phyloP scores from a whole-genome alignment of 2,797 vertebrate species.

The Oceanodroma leucorhoa region DNA sequence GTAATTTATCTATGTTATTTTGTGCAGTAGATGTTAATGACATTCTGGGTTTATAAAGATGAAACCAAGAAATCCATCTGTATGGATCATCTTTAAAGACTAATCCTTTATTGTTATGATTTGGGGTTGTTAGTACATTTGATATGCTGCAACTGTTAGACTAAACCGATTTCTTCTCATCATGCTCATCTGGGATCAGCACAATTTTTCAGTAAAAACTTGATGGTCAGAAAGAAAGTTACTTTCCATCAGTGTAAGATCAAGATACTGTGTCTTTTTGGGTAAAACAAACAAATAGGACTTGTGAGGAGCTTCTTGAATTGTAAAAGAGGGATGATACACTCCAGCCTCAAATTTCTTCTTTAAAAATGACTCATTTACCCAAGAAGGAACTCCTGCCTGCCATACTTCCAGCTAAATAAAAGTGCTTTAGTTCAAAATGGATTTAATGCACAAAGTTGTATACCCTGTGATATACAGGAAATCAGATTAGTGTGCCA shows the following conservation, averaged over 20 bases:
- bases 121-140: neutral
- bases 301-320: neutral
- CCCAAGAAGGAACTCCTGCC: neutral
- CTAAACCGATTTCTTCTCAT: neutral
- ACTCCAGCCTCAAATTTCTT: neutral
- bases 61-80: neutral
- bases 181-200: neutral
- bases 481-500: neutral
- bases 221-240: neutral
- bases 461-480: neutral
- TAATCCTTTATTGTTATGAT: neutral
- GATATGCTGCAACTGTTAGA: neutral
- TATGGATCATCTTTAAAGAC: neutral
- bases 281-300: neutral
- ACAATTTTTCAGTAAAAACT: neutral
- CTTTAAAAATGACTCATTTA: neutral
- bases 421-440: neutral
- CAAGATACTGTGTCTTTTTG: neutral
- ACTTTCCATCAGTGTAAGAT: neutral
- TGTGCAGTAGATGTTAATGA: neutral
- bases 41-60: neutral
- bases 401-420: neutral
- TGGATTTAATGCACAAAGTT: neutral
- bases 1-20: neutral
- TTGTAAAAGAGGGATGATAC: neutral